Evolutionary conservation across 2,888 invertebrate species (phyloP), one percentile per base, ranked within the genome.

Genomic region (Orthosia cruda): DNA sequence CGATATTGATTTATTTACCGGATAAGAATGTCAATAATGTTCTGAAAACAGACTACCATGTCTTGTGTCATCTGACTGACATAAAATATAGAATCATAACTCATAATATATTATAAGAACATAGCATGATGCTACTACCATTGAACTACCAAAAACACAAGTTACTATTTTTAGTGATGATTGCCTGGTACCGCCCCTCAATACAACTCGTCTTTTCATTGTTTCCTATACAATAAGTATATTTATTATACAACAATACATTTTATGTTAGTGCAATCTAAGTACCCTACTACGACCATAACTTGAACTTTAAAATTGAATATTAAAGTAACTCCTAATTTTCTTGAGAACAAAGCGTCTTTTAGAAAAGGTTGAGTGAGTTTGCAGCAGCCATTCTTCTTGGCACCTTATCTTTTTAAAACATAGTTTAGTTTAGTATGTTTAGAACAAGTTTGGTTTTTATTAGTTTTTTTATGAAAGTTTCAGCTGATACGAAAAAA

Each of bases 311-410:
- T 18, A 40, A 78, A 77, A 47, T 74, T 52, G 66, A 73, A 61
- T 68, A 64, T 74, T 68, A 26, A 80, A 79, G 70, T 63, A 50
- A 63, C 49, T 69, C 23, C 26, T 62, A 69, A 78, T 74, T 69
- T 85, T 67, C 49, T 62, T 9, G 45, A 72, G 78, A 81, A 77
- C 77, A 80, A 77, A 78, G 64, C 47, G 45, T 11, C 45, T 40
- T 64, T 66, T 72, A 75, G 57, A 68, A 79, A 72, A 77, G 72
- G 80, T 61, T 49, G 62, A 72, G 75, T 65, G 59, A 86, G 65
- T 76, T 77, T 50, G 50, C 32, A 65, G 68, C 74, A 13, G 11
- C 26, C 32, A 81, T 86, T 72, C 62, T 74, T 86, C 79, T 79
- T 18, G 20, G 18, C 52, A 26, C 18, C 58, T 55, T 70, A 80